Evolutionary conservation across 37 sponge, comb jelly and placozoan species (phyloP), one percentile per base, ranked within the genome.

Genomic region (Chondrosia reniformis): DNA sequence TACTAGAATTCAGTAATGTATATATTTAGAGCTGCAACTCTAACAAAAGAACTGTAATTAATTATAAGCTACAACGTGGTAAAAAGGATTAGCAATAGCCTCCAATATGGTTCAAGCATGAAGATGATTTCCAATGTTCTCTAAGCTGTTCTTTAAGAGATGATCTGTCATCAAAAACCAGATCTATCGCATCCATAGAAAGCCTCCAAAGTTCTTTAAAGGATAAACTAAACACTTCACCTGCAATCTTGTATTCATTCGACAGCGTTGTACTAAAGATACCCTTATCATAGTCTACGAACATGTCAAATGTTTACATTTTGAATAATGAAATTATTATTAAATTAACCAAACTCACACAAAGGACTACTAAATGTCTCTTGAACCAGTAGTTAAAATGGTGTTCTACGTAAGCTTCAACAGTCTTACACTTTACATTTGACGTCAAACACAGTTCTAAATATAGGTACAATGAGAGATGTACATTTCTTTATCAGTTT

Each of bases 231-330:
- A 92, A 86, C n/a, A 71, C 64, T 55, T 65, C 30, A 19, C 67
- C 76, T 3, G 87, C 85, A 64, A 84, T 67, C 12, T 24, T 36
- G 59, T 93, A 93, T 45, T 93, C 94, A 33, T 89, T 81, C 1
- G 91, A 86, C 28, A 93, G 79, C 19, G 87, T 31, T 0, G 90
- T 83, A 12, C 76, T 32, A 57, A 93, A 93, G 12, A 93, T 77
- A 27, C 94, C 94, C 72, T 93, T 93, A 56, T 89, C 94, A 80
- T 93, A n/a, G n/a, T n/a, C n/a, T n/a, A n/a, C n/a, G n/a, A n/a
- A n/a, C n/a, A n/a, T n/a, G n/a, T n/a, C n/a, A n/a, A n/a, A n/a
- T n/a, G n/a, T n/a, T n/a, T n/a, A 43, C 27, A 32, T 49, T 49
- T 49, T 49, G 52, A 49, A 49, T 49, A 49, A 10, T 19, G 52